Conservation (phyloP, 2,113 vertebrate genomes). For the Xiphorhynchus elegans region DNA sequence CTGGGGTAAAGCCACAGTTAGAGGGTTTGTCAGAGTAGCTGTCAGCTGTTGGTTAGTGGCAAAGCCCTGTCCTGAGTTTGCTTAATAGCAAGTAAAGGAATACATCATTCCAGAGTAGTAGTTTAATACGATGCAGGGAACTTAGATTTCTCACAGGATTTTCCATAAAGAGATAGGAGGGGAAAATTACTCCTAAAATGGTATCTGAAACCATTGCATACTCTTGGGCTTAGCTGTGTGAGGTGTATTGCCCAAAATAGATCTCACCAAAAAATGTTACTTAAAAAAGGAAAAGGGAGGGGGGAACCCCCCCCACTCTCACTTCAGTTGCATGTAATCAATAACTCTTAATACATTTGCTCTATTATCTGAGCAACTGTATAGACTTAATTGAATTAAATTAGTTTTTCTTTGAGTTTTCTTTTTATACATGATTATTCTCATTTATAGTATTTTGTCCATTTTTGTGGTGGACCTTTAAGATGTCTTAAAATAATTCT, state of each 20-base stretch:
- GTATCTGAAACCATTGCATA: background rate
- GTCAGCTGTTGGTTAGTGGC: background rate
- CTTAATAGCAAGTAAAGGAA: background rate
- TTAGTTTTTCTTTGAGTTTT: background rate
- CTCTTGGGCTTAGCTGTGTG: background rate
- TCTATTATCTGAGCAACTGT: constrained; percentile 56
- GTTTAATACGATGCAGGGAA: background rate
- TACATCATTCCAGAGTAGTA: background rate
- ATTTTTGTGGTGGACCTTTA: constrained; percentile 31
- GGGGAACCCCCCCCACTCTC: fast-evolving
- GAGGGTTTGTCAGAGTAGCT: background rate
- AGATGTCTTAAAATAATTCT: constrained; percentile 22
- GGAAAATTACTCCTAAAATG: background rate
- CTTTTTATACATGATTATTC: background rate
- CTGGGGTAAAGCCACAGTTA: background rate
- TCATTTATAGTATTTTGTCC: constrained; percentile 42
- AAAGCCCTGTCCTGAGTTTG: background rate
- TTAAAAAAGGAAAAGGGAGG: background rate
- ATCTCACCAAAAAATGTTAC: background rate
- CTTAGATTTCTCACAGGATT: background rate
- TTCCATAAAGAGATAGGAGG: background rate
- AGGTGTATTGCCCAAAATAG: background rate
- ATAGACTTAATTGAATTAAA: background rate
- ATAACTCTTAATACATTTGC: background rate
- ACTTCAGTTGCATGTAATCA: background rate